phyloP scores from a whole-genome alignment of 2,888 invertebrate species.

The Diplolepis rosae region DNA sequence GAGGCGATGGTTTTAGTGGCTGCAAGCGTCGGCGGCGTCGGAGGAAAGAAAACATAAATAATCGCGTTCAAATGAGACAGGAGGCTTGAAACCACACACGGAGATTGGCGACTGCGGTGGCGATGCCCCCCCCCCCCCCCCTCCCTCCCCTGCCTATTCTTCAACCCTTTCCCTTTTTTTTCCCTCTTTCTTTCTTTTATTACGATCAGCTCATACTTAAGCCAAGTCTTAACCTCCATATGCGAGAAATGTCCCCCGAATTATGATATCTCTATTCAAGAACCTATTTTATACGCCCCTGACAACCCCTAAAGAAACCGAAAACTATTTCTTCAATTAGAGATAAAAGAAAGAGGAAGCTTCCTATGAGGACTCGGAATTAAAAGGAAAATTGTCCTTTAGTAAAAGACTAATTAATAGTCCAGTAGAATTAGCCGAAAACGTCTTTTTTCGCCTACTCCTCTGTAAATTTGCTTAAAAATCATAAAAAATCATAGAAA shows the following conservation, averaged over 20 bases:
- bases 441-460: too few species aligned
- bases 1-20: conserved; percentile 55
- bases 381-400: too few species aligned
- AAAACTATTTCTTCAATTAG: not conserved
- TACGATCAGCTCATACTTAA: conserved; percentile 11
- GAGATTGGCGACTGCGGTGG: conserved; percentile 44
- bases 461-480: too few species aligned
- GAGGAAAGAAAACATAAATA: conserved; percentile 72
- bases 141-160: conserved; percentile 39
- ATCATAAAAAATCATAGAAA: too few species aligned
- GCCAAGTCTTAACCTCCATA: not conserved
- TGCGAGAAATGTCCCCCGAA: conserved; percentile 10
- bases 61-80: conserved; percentile 72
- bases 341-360: too few species aligned
- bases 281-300: not conserved
- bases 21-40: conserved; percentile 57
- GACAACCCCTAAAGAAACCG: not conserved
- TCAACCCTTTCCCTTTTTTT: conserved; percentile 32
- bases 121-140: conserved; percentile 45
- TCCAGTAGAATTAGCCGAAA: too few species aligned
- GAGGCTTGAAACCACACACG: conserved; percentile 53
- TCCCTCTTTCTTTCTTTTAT: conserved; percentile 35
- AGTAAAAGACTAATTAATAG: too few species aligned
- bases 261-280: not conserved
- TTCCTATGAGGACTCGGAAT: too few species aligned